These are phyloP conservation scores for Geotrupes spiniger DNA, from an alignment of 2,888 invertebrate species.

Conservation along the genomic window DNA sequence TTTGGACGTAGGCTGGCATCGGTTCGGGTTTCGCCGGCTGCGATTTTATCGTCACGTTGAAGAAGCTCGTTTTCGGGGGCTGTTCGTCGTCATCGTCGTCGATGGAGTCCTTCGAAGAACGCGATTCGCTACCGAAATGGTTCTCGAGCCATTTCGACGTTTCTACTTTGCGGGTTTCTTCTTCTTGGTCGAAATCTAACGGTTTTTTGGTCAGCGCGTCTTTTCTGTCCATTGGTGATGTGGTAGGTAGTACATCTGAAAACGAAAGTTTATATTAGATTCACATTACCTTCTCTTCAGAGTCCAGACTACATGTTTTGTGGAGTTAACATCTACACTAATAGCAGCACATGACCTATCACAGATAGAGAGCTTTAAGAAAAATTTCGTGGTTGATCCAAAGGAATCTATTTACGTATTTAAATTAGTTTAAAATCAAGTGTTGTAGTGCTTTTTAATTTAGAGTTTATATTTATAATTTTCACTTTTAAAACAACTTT, in stretches of 20 bases:
- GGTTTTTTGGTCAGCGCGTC: constrained; percentile 80
- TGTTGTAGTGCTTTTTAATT: too few species aligned
- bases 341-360: too few species aligned
- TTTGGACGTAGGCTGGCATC: constrained; percentile 33
- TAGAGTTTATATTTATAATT: too few species aligned
- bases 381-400: too few species aligned
- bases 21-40: constrained; percentile 43
- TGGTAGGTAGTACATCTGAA: constrained; percentile 22
- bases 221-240: constrained; percentile 62
- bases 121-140: constrained; percentile 85
- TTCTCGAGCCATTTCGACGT: constrained; percentile 89
- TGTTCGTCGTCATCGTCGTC: constrained; percentile 63
- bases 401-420: too few species aligned
- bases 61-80: constrained; percentile 69
- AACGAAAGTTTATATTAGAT: neutral
- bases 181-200: constrained; percentile 82
- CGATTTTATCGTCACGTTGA: constrained; percentile 75
- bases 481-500: too few species aligned
- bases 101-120: constrained; percentile 70
- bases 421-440: too few species aligned
- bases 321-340: too few species aligned
- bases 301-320: too few species aligned
- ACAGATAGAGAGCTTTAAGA: too few species aligned
- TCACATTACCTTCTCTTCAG: too few species aligned
- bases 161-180: constrained; percentile 84